Percentiles rank a stretch among this genome's conserved stretches.
These are phyloP conservation scores for Serinus canaria DNA, from an alignment of 2,113 vertebrate genomes.

Conservation along the genomic window DNA sequence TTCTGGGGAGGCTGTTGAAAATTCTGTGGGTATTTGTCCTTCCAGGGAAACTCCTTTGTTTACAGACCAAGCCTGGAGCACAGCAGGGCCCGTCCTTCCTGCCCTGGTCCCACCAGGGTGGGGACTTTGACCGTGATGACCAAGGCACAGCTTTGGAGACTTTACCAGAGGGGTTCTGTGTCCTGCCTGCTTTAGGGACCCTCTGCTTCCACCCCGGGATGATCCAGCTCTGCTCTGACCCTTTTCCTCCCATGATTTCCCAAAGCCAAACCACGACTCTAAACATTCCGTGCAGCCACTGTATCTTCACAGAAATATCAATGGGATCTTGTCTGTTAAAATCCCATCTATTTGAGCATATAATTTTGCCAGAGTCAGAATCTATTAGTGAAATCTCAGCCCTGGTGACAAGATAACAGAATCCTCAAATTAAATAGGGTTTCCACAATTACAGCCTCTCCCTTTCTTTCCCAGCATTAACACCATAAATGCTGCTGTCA, in stretches of 20 bases:
- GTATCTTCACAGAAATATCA: conserved; percentile 31
- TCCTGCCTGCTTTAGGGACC: background rate
- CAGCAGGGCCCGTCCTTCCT: background rate
- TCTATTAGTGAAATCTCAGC: conserved; percentile 65
- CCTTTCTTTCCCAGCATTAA: conserved; percentile 52
- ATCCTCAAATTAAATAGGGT: conserved; percentile 63
- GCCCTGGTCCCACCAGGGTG: background rate
- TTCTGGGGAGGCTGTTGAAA: background rate
- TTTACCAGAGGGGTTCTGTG: accelerated
- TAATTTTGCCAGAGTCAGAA: conserved; percentile 64
- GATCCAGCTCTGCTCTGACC: background rate
- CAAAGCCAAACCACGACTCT: background rate
- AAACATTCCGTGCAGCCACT: background rate
- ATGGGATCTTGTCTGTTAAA: conserved; percentile 59
- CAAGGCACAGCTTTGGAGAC: background rate
- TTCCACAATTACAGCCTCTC: conserved; percentile 49
- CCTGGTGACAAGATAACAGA: conserved; percentile 62
- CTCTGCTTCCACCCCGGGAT: background rate
- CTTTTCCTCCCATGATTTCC: background rate
- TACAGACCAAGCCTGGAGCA: background rate
- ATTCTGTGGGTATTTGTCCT: background rate
- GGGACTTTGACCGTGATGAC: too few relatives aligned
- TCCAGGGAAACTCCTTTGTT: background rate
- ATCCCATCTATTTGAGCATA: conserved; percentile 48
- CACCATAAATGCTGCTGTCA: conserved; percentile 62